Evolutionary conservation across 2,113 vertebrate species (phyloP), one percentile per base, ranked within the genome.

Genomic region (Anser brachyrhynchus): DNA sequence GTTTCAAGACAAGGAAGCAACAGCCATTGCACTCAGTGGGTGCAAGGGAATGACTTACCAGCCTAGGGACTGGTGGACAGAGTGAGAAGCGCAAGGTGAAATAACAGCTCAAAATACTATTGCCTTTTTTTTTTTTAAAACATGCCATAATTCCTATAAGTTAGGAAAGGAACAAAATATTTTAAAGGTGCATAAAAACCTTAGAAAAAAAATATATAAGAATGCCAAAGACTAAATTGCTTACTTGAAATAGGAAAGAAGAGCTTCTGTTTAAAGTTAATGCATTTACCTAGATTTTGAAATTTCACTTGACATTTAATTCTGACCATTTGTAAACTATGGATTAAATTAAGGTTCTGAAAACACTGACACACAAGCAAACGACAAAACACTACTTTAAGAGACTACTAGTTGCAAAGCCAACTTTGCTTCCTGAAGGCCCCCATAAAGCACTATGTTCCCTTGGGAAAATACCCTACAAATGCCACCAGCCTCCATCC

Each of bases 301-400:
- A 88, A 78, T 90, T 92, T 84, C 83, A 71, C 86, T 84, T 97
- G 83, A 90, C 73, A 81, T 89, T 84, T 89, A 58, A 86, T 81
- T 89, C 41, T 73, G 92, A 37, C 13, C 43, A 59, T 77, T 92
- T 87, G 65, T 84, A 92, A 94, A 57, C 39, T 84, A 73, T 41
- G 55, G 74, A 91, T 93, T 89, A 91, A 92, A 92, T 94, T 90
- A 94, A 72, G 2, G 17, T 85, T 85, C 78, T 71, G 44, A 81
- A 79, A 95, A 57, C 29, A 79, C 17, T 43, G 81, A 87, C 46
- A 51, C 29, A 43, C 12, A 78, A 44, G 66, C 58, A 87, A 91
- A 66, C 66, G 44, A 90, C 54, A 82, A 88, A 82, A 69, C 33
- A 33, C 61, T 65, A 20, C 39, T 87, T 62, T 49, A 89, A 87